These are phyloP conservation scores for Lampris incognitus DNA, from an alignment of 2,113 vertebrate species.

Conservation along the genomic window DNA sequence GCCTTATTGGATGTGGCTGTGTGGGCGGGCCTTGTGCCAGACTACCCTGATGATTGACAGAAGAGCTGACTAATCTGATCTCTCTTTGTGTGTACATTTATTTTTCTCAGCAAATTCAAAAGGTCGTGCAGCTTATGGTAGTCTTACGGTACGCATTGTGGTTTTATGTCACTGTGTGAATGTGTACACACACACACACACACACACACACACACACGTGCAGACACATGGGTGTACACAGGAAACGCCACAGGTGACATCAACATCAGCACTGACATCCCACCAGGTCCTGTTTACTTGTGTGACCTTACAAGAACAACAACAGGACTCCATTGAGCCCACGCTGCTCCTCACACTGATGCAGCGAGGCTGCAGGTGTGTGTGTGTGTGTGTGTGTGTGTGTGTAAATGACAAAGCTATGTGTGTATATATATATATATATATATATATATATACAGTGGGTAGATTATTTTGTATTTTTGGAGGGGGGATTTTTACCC, in stretches of 20 bases:
- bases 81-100: slow-evolving; percentile 27
- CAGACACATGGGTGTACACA: slow-evolving; percentile 26
- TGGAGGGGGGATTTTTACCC: too few species aligned
- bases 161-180: neutral
- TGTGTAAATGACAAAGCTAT: neutral
- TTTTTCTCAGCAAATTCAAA: slow-evolving; percentile 34
- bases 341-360: slow-evolving; percentile 31
- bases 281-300: slow-evolving; percentile 39
- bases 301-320: slow-evolving; percentile 28
- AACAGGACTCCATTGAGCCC: slow-evolving; percentile 20
- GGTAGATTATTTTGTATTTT: too few species aligned
- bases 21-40: slow-evolving; percentile 16
- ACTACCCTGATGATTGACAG: slow-evolving; percentile 13
- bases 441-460: too few species aligned
- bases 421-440: neutral
- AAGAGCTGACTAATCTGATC: slow-evolving; percentile 32
- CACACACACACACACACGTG: slow-evolving; percentile 2
- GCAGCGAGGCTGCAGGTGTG: slow-evolving; percentile 9
- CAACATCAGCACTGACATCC: slow-evolving; percentile 33
- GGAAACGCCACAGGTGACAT: slow-evolving; percentile 49
- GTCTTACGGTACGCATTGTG: too few species aligned
- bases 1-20: slow-evolving; percentile 13
- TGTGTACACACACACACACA: neutral
- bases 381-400: neutral
- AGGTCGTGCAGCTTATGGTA: neutral